A percentile compares a stretch with the other conserved stretches of the same genome.
These are phyloP conservation scores for Physeter macrocephalus DNA, from an alignment of 2,113 vertebrate genomes.

Conservation along the genomic window DNA sequence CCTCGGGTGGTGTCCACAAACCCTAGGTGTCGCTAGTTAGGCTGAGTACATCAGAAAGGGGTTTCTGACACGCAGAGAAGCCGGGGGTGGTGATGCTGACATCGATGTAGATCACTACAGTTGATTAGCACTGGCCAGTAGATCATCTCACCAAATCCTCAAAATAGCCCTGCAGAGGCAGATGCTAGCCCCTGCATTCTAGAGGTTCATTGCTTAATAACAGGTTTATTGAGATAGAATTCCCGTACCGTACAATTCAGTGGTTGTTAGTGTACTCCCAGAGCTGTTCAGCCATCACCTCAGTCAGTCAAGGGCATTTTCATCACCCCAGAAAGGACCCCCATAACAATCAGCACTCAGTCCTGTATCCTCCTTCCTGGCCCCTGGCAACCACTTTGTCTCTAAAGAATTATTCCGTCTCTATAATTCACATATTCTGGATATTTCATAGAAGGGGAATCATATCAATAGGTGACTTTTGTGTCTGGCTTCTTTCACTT, in stretches of 20 bases:
- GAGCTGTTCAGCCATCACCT: fast-evolving
- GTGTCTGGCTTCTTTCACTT: neutral
- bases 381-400: neutral
- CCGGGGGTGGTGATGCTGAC: neutral
- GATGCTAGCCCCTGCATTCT: neutral
- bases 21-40: neutral
- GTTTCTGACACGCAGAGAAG: neutral
- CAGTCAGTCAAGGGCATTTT: neutral
- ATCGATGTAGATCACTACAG: fast-evolving
- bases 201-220: neutral
- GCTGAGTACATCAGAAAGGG: neutral
- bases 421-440: neutral
- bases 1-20: fast-evolving
- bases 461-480: neutral
- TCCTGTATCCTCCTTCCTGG: neutral
- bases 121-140: neutral
- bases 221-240: neutral
- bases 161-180: neutral
- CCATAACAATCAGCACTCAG: neutral
- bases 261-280: neutral
- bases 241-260: too few relatives aligned
- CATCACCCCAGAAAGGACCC: neutral
- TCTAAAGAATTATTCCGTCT: neutral
- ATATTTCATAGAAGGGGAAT: neutral
- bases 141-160: neutral